A percentile compares a stretch with the other conserved stretches of the same genome.
Conservation (phyloP, 2,113 vertebrate species). For the Triplophysa rosa region DNA sequence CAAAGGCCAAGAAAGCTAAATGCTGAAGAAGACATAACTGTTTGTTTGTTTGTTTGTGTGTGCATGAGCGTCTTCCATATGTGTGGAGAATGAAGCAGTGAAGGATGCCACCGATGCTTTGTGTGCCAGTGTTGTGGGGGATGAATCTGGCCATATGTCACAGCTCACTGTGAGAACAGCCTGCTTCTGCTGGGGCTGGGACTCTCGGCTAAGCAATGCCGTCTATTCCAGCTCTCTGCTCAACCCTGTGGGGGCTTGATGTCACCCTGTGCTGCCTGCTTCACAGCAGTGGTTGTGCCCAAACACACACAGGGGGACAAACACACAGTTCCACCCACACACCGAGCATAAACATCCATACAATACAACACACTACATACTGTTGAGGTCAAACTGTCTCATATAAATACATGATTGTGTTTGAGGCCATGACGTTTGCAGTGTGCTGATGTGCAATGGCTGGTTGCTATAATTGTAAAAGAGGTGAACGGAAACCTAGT, state of each 20-base stretch:
- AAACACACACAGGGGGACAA: slow-evolving; percentile 35
- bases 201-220: slow-evolving; percentile 42
- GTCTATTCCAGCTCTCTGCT: slow-evolving; percentile 24
- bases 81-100: neutral
- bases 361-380: slow-evolving; percentile 19
- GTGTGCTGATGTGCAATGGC: too few relatives aligned
- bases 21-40: neutral
- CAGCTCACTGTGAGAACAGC: slow-evolving; percentile 45
- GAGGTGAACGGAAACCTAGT: too few relatives aligned
- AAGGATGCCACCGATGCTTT: slow-evolving; percentile 1
- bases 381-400: slow-evolving; percentile 17
- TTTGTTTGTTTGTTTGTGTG: neutral
- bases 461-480: neutral
- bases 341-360: slow-evolving; percentile 12
- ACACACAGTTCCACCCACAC: slow-evolving; percentile 39
- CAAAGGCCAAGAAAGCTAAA: neutral
- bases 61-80: neutral
- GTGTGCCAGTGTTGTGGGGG: slow-evolving; percentile 39
- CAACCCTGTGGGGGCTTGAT: slow-evolving; percentile 40
- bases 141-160: slow-evolving; percentile 46
- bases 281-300: slow-evolving; percentile 25
- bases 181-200: slow-evolving; percentile 41
- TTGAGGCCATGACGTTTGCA: neutral
- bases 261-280: slow-evolving; percentile 33
- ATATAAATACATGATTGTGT: slow-evolving; percentile 23